Evolutionary conservation across 2,888 invertebrate genomes (phyloP), one percentile per base, ranked within the genome.

Genomic region (Apoda limacodes): DNA sequence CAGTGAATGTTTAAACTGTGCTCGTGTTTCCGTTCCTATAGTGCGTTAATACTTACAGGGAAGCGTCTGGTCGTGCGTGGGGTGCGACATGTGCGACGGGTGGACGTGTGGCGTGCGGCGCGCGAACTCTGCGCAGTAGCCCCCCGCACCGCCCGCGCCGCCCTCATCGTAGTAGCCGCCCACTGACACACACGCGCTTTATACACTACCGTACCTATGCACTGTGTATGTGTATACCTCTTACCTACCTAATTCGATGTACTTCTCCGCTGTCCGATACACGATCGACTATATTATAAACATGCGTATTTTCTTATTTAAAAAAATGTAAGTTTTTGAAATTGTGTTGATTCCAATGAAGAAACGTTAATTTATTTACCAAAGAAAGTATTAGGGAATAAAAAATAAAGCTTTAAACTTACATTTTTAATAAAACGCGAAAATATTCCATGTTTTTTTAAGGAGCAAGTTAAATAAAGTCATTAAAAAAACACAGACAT

Each of bases 161-260:
- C 58, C 52, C 42, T 76, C 78, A 52, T 71, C 75, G 72, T 76
- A 82, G 75, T 75, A 80, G 51, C 72, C 71, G 62, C 68, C 78
- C 72, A 78, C 75, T 76, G 75, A 66, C 72, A 74, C 70, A 74
- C 70, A 70, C 67, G 68, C 66, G 58, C 60, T 61, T 63, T 65
- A 66, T 48, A 54, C 56, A 41, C 52, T 45, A 38, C 46, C 46
- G 48, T 47, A 41, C 45, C 40, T 36, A 45, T 37, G 44, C 41
- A 36, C 46, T 30, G 42, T 43, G 42, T 48, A 41, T 41, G 46
- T 39, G 45, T 39, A 26, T 45, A 35, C 30, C 42, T 39, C 35
- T 23, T 50, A 66, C 72, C 75, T 70, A 71, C 70, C 72, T 68
- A 69, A 45, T 47, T 37, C 33, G 35, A 30, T 31, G 42, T n/a